Conservation (phyloP, 2,797 vertebrate species). For the Apogon talboti region DNA sequence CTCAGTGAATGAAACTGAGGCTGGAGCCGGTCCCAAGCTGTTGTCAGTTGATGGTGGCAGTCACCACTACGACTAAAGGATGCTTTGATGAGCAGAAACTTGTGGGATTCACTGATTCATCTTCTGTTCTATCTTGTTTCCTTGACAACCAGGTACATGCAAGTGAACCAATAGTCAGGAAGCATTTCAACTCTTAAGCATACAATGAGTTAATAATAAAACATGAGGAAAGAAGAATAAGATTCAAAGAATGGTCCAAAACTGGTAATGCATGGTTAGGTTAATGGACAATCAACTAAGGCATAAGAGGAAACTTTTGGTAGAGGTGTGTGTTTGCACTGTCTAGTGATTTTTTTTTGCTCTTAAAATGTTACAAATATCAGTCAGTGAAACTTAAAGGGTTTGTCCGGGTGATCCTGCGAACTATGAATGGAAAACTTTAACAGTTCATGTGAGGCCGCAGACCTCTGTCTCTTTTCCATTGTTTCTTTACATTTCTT, state of each 20-base stretch:
- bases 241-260: slow-evolving; percentile 13
- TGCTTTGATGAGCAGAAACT: slow-evolving; percentile 51
- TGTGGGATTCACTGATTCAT: slow-evolving; percentile 46
- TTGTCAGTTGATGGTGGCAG: slow-evolving; percentile 45
- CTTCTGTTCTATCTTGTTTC: slow-evolving; percentile 58
- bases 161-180: slow-evolving; percentile 39
- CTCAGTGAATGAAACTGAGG: slow-evolving; percentile 11
- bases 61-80: slow-evolving; percentile 33
- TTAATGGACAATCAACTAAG: slow-evolving; percentile 21
- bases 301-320: neutral
- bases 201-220: neutral
- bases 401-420: too few relatives aligned
- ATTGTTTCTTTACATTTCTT: too few relatives aligned
- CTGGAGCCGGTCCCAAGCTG: slow-evolving; percentile 15
- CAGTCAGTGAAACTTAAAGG: too few relatives aligned
- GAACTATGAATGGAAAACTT: too few relatives aligned
- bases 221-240: neutral
- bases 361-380: neutral
- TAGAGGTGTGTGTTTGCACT: too few relatives aligned
- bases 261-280: neutral
- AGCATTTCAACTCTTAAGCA: slow-evolving; percentile 24
- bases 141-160: slow-evolving; percentile 73
- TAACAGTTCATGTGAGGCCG: too few relatives aligned
- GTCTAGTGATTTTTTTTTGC: too few relatives aligned
- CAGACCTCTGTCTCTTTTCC: too few relatives aligned